phyloP scores from a whole-genome alignment of 2,113 vertebrate species.

The Podarcis muralis region DNA sequence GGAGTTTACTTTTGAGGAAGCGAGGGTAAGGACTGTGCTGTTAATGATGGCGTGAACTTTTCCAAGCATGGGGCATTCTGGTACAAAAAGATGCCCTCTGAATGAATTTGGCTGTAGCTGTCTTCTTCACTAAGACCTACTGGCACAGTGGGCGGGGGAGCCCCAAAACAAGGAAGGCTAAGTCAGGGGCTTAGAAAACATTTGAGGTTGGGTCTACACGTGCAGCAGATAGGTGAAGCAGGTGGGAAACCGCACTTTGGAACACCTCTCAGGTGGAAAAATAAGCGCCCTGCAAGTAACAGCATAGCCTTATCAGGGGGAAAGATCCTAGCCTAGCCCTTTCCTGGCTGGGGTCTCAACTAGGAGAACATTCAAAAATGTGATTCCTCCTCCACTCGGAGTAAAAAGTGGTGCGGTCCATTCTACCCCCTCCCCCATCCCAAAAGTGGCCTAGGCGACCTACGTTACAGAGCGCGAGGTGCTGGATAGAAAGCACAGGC shows the following conservation, averaged over 20 bases:
- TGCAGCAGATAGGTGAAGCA: neutral
- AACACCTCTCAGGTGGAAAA: neutral
- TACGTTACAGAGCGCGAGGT: neutral
- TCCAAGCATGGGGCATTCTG: neutral
- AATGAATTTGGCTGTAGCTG: too few relatives aligned
- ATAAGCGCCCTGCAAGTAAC: neutral
- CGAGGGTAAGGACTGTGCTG: too few relatives aligned
- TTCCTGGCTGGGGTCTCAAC: neutral
- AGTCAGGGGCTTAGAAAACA: neutral
- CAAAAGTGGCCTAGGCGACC: neutral
- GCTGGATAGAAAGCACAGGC: neutral
- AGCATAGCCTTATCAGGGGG: neutral
- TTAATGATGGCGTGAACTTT: neutral
- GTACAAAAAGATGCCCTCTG: neutral
- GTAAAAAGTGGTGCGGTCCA: neutral
- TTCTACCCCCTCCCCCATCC: neutral
- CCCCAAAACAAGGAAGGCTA: neutral
- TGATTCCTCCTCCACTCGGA: neutral
- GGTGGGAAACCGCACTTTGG: neutral
- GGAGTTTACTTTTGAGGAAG: neutral
- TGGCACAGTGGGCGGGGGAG: neutral
- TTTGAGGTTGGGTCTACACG: neutral
- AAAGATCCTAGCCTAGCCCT: neutral
- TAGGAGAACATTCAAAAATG: neutral
- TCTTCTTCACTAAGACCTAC: neutral